Percentiles rank a stretch among this genome's conserved stretches.
phyloP scores from a whole-genome alignment of 2,113 vertebrate genomes.

The Pollachius pollachius region DNA sequence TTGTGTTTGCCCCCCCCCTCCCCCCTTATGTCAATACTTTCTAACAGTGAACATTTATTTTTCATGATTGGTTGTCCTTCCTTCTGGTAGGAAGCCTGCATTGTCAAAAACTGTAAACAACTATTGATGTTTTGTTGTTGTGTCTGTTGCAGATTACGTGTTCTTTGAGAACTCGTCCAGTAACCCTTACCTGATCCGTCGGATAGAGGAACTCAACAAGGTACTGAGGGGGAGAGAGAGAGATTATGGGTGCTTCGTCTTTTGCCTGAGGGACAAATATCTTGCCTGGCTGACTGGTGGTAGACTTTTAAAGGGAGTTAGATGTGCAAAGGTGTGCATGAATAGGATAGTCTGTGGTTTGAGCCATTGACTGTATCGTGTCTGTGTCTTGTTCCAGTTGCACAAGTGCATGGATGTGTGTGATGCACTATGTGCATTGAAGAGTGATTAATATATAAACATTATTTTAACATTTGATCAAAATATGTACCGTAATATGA shows the following conservation, averaged over 20 bases:
- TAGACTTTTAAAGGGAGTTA: no score
- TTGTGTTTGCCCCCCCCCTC: no score
- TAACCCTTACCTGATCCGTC: constrained; percentile 96
- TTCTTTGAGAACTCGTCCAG: constrained; percentile 99
- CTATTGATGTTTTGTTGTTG: constrained; percentile 18
- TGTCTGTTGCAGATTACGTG: constrained; percentile 90
- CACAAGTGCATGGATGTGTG: no score
- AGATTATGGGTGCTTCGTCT: constrained; percentile 12
- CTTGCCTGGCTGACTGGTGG: constrained; percentile 37
- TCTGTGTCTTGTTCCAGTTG: no score
- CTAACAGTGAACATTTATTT: not conserved
- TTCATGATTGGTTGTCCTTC: not conserved
- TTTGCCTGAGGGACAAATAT: constrained; percentile 45
- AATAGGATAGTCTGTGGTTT: no score
- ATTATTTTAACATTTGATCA: no score
- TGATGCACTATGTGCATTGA: no score
- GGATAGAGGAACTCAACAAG: constrained; percentile 99
- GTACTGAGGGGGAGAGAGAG: constrained; percentile 65
- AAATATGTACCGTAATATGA: no score
- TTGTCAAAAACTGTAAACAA: not conserved
- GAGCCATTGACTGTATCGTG: no score
- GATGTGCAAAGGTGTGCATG: no score
- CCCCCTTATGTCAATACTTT: not conserved
- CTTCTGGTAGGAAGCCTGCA: not conserved
- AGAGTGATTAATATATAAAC: no score